Base-by-base conservation (phyloP, 2,888 invertebrate genomes). In the Acheta domesticus region DNA sequence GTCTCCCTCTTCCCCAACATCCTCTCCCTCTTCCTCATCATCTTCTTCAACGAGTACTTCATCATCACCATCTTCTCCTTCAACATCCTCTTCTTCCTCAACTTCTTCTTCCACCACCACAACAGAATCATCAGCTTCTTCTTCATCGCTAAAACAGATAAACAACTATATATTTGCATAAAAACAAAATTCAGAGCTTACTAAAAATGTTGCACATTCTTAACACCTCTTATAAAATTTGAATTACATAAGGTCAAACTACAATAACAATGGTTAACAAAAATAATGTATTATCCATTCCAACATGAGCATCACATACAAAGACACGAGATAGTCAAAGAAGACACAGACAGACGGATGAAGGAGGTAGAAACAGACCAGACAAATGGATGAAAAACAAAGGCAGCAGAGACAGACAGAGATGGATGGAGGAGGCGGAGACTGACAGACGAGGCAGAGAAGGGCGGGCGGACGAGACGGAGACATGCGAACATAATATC, bases 1-100 rank as follows among this genome's bases (percentile, higher is more conserved):
- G 50, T 77, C 79, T 19, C 79, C 83, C 49, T 78, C 81, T 77
- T 82, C 83, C 19, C 80, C 83, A 48, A 82, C 82, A 19, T 82
- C 83, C 48, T 80, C 82, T 12, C 82, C 81, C 16, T 77, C 81
- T 11, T 78, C 80, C 73, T 82, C 82, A 8, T 81, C 82, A 20
- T 82, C 82, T 48, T 82, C 82, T 48, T 80, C 81, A 3, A 81
- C 81, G 49, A 76, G 80, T 21, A 79, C 80, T 62, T 78, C 80
- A 12, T 80, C 80, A 80, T 81, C 82, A 48, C 79, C 82, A 5
- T 77, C 82, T 49, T 81, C 82, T 48, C 78, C 82, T 19, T 82
- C 82, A 36, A 80, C 81, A 49, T 77, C 80, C 5, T 80, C 80
- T 23, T 78, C 77, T 14, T 80, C 82, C 73, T 81, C 81, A 62